These are phyloP conservation scores for Odontesthes bonariensis DNA, from an alignment of 2,113 vertebrate species.

Conservation along the genomic window DNA sequence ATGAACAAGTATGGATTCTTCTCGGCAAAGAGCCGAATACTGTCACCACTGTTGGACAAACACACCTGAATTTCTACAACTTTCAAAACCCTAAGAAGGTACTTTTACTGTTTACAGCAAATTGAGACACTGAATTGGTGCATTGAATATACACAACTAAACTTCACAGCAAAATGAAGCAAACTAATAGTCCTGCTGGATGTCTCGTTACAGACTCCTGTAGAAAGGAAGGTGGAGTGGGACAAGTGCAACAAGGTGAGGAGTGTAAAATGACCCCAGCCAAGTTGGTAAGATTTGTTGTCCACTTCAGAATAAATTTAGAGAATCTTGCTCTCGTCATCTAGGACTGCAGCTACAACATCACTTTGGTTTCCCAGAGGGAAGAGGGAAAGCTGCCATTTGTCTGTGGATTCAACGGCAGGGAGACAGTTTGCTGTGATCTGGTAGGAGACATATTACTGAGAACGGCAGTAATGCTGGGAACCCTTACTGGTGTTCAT, in stretches of 20 bases:
- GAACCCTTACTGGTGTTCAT: too few species aligned
- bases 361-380: constrained; percentile 56
- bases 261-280: neutral
- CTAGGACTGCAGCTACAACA: constrained; percentile 45
- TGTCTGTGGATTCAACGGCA: constrained; percentile 47
- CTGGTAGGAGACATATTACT: constrained; percentile 54
- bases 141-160: too few species aligned
- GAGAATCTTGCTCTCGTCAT: neutral
- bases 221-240: neutral
- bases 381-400: constrained; percentile 19
- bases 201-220: constrained; percentile 36
- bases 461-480: neutral
- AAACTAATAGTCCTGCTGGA: neutral
- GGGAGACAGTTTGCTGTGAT: constrained; percentile 42
- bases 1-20: constrained; percentile 32
- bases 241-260: constrained; percentile 14
- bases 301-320: neutral
- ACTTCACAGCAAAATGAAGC: too few species aligned
- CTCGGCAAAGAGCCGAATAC: neutral
- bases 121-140: neutral
- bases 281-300: neutral
- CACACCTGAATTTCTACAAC: constrained; percentile 29
- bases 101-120: neutral
- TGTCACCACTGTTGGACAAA: constrained; percentile 25
- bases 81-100: constrained; percentile 32